A percentile compares a stretch with the other conserved stretches of the same genome.
phyloP scores from a whole-genome alignment of 2,113 vertebrate species.

The cat (Felis catus) region DNA sequence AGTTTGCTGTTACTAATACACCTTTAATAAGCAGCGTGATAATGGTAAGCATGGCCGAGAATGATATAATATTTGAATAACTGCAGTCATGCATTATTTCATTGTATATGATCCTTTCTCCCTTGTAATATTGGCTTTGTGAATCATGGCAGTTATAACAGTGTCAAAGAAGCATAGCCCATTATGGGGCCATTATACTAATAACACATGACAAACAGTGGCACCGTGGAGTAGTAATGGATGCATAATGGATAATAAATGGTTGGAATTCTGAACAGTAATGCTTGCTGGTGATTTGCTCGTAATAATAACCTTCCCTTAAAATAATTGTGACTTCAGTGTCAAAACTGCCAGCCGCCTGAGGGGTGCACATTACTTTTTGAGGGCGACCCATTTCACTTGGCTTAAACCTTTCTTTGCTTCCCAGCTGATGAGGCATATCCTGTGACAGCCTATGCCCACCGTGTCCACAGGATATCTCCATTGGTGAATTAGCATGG shows the following conservation, averaged over 20 bases:
- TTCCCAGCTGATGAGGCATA: neutral
- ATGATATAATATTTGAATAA: slow-evolving; percentile 45
- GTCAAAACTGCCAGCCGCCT: neutral
- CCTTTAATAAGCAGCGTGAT: slow-evolving; percentile 10
- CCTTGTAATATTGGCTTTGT: slow-evolving; percentile 16
- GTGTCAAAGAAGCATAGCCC: slow-evolving; percentile 23
- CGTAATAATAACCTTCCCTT: slow-evolving; percentile 7
- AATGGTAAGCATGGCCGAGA: neutral
- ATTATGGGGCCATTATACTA: slow-evolving; percentile 46
- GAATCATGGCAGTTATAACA: slow-evolving; percentile 18
- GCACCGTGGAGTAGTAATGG: slow-evolving; percentile 34
- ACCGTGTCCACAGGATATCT: neutral
- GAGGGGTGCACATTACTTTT: neutral
- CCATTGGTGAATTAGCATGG: too few relatives aligned
- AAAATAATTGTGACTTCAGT: slow-evolving; percentile 47
- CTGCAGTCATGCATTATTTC: slow-evolving; percentile 44
- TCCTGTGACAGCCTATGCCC: neutral
- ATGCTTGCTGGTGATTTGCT: slow-evolving; percentile 31
- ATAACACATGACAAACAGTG: slow-evolving; percentile 31
- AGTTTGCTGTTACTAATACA: neutral
- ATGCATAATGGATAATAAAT: slow-evolving; percentile 67
- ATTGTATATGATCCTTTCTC: neutral
- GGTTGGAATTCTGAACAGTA: slow-evolving; percentile 42
- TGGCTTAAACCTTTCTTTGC: neutral
- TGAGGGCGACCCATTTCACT: neutral